phyloP scores from a whole-genome alignment of 1,140 invertebrate species.

The Diabrotica undecimpunctata region DNA sequence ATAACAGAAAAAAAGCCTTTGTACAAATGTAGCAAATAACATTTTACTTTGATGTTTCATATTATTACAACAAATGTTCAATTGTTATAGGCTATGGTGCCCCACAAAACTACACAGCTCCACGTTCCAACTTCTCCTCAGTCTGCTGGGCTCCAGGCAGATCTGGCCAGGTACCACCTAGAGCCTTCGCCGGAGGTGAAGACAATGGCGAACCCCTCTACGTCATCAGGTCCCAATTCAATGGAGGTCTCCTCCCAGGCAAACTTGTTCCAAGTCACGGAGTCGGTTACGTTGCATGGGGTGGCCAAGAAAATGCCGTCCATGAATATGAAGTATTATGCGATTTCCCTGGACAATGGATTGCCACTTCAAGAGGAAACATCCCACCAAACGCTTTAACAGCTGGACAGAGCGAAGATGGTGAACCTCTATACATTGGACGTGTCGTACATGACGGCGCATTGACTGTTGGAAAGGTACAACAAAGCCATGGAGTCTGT shows the following conservation, averaged over 20 bases:
- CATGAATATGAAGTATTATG: constrained; percentile 66
- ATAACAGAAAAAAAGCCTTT: no score
- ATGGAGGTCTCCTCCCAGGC: constrained; percentile 74
- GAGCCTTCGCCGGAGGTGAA: constrained; percentile 68
- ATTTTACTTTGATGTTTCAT: no score
- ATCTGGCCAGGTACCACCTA: constrained; percentile 65
- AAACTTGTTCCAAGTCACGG: constrained; percentile 71
- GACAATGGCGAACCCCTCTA: constrained; percentile 70
- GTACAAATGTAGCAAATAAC: no score
- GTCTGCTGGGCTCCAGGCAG: constrained; percentile 63
- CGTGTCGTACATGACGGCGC: constrained; percentile 64
- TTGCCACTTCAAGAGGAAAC: constrained; percentile 52
- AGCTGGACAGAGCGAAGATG: constrained; percentile 69
- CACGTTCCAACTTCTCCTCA: constrained; percentile 15
- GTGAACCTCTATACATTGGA: constrained; percentile 69
- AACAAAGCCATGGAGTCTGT: constrained; percentile 64
- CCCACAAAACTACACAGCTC: constrained; percentile 27
- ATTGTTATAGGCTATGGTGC: neutral
- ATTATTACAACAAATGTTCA: no score
- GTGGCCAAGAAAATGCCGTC: constrained; percentile 71
- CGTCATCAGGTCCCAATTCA: constrained; percentile 57
- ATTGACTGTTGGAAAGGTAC: constrained; percentile 69
- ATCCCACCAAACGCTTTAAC: constrained; percentile 70
- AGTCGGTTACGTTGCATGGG: constrained; percentile 73
- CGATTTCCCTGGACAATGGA: constrained; percentile 43